A percentile compares a stretch with the other conserved stretches of the same genome.
These are phyloP conservation scores for Scaeva pyrastri DNA, from an alignment of 2,888 invertebrate species.

Conservation along the genomic window DNA sequence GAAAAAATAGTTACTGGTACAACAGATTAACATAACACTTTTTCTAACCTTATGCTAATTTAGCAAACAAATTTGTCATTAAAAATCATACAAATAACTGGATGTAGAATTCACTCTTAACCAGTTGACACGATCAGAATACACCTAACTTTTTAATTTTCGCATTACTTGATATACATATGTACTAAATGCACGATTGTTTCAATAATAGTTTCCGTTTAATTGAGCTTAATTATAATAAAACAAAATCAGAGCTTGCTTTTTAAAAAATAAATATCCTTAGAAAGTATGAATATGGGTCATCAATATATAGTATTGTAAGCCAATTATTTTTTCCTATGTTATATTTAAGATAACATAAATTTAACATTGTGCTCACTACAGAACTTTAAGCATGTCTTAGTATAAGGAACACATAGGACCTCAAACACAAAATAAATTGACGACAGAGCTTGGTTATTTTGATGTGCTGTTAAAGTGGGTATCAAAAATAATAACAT, in stretches of 20 bases:
- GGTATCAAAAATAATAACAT: no score
- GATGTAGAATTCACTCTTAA: conserved; percentile 6
- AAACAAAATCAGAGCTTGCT: neutral
- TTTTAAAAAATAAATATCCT: neutral
- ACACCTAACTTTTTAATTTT: neutral
- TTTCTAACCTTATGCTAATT: neutral
- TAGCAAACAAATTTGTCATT: no score
- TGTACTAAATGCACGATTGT: neutral
- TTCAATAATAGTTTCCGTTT: neutral
- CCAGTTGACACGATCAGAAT: neutral
- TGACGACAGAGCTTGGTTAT: no score
- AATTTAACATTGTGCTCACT: neutral
- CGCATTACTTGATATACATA: neutral
- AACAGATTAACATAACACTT: conserved; percentile 12
- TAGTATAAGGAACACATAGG: no score
- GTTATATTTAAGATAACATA: neutral
- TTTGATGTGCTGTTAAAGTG: no score
- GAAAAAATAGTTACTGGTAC: neutral
- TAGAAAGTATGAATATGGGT: neutral
- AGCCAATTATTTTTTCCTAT: neutral
- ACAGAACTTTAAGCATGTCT: neutral
- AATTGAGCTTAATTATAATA: neutral
- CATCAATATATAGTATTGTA: neutral
- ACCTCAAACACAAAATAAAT: no score
- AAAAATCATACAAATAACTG: neutral